Conservation (phyloP, 2,113 vertebrate genomes). For the Paraplagusia blochii region DNA sequence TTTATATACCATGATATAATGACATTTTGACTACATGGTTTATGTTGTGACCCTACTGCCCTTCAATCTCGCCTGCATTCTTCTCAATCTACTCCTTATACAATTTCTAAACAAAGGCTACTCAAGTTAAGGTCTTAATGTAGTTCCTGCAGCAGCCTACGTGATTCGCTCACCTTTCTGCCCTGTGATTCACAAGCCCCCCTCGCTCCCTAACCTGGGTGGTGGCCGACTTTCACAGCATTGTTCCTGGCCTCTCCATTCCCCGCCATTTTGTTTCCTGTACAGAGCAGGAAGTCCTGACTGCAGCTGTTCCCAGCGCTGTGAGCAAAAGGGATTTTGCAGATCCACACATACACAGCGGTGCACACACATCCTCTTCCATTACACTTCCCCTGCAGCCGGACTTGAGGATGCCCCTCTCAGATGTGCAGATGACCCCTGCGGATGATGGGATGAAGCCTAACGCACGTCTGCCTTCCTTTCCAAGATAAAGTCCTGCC, state of each 20-base stretch:
- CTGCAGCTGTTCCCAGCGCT: slow-evolving; percentile 66
- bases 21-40: not conserved
- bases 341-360: slow-evolving; percentile 22
- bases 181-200: slow-evolving; percentile 47
- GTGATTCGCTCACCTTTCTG: slow-evolving; percentile 39
- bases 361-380: slow-evolving; percentile 59
- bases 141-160: slow-evolving; percentile 32
- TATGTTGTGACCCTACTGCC: not conserved
- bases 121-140: slow-evolving; percentile 27
- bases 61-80: slow-evolving; percentile 17
- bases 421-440: slow-evolving; percentile 65
- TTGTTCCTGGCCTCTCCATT: slow-evolving; percentile 65
- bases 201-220: slow-evolving; percentile 66
- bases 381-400: slow-evolving; percentile 44
- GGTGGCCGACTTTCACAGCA: slow-evolving; percentile 74
- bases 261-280: slow-evolving; percentile 71
- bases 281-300: slow-evolving; percentile 70
- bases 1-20: too few relatives aligned
- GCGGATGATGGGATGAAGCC: slow-evolving; percentile 45
- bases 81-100: slow-evolving; percentile 4
- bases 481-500: slow-evolving; percentile 27
- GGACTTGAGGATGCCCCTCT: slow-evolving; percentile 58
- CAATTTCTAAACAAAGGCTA: slow-evolving; percentile 28
- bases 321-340: slow-evolving; percentile 40
- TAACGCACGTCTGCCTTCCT: slow-evolving; percentile 53